Conservation (phyloP, 2,888 invertebrate genomes). For the Gymnosoma rotundatum region DNA sequence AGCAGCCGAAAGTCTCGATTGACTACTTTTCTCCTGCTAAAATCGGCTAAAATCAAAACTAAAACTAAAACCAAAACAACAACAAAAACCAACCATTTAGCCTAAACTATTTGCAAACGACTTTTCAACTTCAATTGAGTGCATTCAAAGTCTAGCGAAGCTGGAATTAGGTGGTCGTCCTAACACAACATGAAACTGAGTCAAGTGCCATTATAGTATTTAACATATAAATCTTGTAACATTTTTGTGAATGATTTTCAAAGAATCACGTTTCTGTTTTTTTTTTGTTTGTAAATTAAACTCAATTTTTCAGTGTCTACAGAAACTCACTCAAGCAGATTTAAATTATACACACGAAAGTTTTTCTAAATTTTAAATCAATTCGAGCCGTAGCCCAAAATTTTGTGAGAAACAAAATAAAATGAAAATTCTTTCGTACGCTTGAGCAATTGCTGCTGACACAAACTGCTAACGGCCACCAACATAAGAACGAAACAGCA, state of each 20-base stretch:
- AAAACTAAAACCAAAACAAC: slow-evolving; percentile 15
- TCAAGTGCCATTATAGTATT: slow-evolving; percentile 47
- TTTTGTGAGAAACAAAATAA: slow-evolving; percentile 19
- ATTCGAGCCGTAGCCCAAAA: slow-evolving; percentile 26
- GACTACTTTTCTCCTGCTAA: slow-evolving; percentile 71
- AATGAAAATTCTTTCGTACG: slow-evolving; percentile 6
- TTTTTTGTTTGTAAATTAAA: slow-evolving; percentile 1
- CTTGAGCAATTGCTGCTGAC: slow-evolving; percentile 32
- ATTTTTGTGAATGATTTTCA: slow-evolving; percentile 58
- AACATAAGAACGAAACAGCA: background rate
- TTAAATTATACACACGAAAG: slow-evolving; percentile 17
- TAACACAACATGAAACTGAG: slow-evolving; percentile 27
- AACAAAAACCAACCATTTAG: slow-evolving; percentile 33
- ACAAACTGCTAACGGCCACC: background rate
- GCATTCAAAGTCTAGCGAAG: slow-evolving; percentile 53
- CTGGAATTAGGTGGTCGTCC: background rate
- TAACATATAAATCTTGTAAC: slow-evolving; percentile 7
- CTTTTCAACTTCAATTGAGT: slow-evolving; percentile 71
- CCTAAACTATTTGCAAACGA: slow-evolving; percentile 56
- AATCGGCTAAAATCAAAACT: slow-evolving; percentile 41
- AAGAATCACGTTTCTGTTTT: background rate
- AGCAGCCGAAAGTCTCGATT: slow-evolving; percentile 70
- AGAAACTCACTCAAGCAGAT: slow-evolving; percentile 37
- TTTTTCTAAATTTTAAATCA: slow-evolving; percentile 9
- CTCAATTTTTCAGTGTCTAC: slow-evolving; percentile 7